A percentile compares a stretch with the other conserved stretches of the same genome.
Conservation (phyloP, 2,888 invertebrate genomes). For the Dicycla oo region DNA sequence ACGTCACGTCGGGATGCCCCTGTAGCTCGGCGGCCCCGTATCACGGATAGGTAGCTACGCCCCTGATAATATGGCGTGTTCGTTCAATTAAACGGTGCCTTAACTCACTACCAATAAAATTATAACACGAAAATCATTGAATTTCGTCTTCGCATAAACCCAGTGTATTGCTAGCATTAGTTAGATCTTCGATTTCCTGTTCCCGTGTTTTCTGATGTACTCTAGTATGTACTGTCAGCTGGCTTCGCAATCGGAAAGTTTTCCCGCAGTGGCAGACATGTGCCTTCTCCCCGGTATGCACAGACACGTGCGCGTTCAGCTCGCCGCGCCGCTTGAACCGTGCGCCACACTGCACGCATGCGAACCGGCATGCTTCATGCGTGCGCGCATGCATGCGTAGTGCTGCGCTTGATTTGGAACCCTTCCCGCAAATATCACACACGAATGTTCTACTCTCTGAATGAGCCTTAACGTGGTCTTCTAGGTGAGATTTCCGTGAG, state of each 20-base stretch:
- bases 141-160: neutral
- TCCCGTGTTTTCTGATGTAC: slow-evolving; percentile 60
- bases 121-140: neutral
- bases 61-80: neutral
- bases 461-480: slow-evolving; percentile 88
- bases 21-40: neutral
- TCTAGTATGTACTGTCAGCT: slow-evolving; percentile 72
- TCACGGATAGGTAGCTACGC: neutral
- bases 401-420: slow-evolving; percentile 88
- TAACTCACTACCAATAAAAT: neutral
- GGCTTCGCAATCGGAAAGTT: slow-evolving; percentile 85
- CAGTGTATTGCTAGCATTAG: neutral
- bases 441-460: slow-evolving; percentile 82
- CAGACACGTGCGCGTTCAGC: slow-evolving; percentile 87
- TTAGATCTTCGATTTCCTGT: neutral
- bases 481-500: slow-evolving; percentile 84
- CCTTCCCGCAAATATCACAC: slow-evolving; percentile 89
- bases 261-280: slow-evolving; percentile 88
- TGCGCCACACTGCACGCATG: slow-evolving; percentile 89
- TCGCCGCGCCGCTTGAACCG: slow-evolving; percentile 89
- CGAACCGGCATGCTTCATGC: slow-evolving; percentile 77
- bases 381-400: slow-evolving; percentile 87
- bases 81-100: neutral
- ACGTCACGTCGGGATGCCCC: neutral
- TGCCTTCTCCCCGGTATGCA: slow-evolving; percentile 90